Conservation (phyloP, 2,888 invertebrate species). For the Apotomis capreana region DNA sequence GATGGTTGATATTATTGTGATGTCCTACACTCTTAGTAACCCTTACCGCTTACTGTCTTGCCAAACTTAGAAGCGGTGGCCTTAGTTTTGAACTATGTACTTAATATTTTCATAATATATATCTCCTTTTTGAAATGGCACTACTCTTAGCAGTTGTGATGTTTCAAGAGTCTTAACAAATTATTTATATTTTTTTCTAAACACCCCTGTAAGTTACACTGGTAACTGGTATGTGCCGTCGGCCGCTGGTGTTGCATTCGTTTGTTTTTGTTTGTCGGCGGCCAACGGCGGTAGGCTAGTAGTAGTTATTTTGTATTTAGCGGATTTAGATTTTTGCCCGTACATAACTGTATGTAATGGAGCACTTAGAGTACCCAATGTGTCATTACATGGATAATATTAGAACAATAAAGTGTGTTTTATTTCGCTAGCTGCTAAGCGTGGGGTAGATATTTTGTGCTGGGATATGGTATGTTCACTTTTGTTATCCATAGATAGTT, state of each 20-base stretch:
- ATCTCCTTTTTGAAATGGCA: slow-evolving; percentile 41
- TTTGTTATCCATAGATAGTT: slow-evolving; percentile 45
- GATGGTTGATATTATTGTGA: slow-evolving; percentile 75
- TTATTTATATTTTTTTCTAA: slow-evolving; percentile 58
- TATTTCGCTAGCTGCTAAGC: slow-evolving; percentile 68
- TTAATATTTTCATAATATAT: slow-evolving; percentile 68
- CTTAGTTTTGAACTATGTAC: slow-evolving; percentile 61
- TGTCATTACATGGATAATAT: slow-evolving; percentile 81
- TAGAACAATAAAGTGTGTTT: slow-evolving; percentile 80
- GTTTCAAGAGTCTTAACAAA: slow-evolving; percentile 45
- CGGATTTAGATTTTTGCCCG: slow-evolving; percentile 70
- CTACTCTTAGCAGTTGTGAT: slow-evolving; percentile 23
- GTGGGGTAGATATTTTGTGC: slow-evolving; percentile 66
- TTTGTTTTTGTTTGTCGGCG: slow-evolving; percentile 50
- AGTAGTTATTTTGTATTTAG: slow-evolving; percentile 72
- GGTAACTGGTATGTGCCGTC: slow-evolving; percentile 62
- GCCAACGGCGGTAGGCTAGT: slow-evolving; percentile 64
- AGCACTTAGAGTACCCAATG: slow-evolving; percentile 77
- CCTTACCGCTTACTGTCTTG: slow-evolving; percentile 69
- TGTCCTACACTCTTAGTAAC: slow-evolving; percentile 57
- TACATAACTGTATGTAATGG: slow-evolving; percentile 69
- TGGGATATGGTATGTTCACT: slow-evolving; percentile 58
- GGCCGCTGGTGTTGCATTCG: slow-evolving; percentile 50
- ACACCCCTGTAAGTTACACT: slow-evolving; percentile 68
- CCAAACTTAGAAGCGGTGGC: slow-evolving; percentile 64